Evolutionary conservation across 2,888 invertebrate species (phyloP), one percentile per base, ranked within the genome.

Genomic region (Pheosia gnoma): DNA sequence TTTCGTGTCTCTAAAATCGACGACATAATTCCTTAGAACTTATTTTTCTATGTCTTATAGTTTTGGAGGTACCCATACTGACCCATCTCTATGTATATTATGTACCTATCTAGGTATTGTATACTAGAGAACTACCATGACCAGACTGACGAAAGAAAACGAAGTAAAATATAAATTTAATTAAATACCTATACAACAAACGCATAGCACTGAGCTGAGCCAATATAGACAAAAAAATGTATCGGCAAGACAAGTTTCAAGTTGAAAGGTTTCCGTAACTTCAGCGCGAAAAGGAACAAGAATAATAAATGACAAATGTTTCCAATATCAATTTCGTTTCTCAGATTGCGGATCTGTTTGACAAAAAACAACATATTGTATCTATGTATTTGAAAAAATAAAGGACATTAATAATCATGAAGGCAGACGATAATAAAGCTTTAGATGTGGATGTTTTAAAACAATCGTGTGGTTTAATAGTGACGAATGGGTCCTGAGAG

Each of bases 401-500:
- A 62, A 58, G 6, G 47, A 59, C 52, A 69, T 67, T 65, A 68
- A 71, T 70, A 68, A 70, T 70, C 58, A 65, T 63, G 64, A 64
- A 62, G 65, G 47, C 54, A 41, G 54, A 25, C 25, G 25, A 72
- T 70, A 67, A 71, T 63, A 65, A 67, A 72, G 63, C 67, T 71
- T 63, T 63, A 62, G 58, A 68, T 62, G 62, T 60, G 65, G 62
- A 66, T 68, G 58, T 69, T 72, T 74, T 70, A 66, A 77, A 74
- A 75, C 74, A 72, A 73, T 78, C 62, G 67, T 54, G 60, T 57
- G 65, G 59, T 66, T 78, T 81, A 77, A 80, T 76, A 79, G 76
- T 83, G 79, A 81, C 71, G 67, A 75, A 82, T 80, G 68, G 74
- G 63, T 58, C 79, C 78, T 75, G 62, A 57, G 76, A 66, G 79